A percentile compares a stretch with the other conserved stretches of the same genome.
Conservation (phyloP, 1,140 invertebrate genomes). For the Samia ricini region DNA sequence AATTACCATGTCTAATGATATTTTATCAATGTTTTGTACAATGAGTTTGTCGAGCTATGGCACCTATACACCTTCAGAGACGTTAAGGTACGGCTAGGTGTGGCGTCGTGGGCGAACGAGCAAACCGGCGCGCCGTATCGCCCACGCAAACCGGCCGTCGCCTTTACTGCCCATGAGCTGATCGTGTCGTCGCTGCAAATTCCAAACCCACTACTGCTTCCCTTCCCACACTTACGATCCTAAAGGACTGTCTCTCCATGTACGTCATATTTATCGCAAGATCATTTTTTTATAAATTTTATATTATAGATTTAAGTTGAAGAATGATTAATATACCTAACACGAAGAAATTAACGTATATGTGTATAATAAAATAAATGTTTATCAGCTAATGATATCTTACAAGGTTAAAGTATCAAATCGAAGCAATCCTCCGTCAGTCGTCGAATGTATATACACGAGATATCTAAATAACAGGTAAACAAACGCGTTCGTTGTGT, state of each 20-base stretch:
- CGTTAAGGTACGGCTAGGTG: constrained; percentile 54
- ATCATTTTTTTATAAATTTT: background rate
- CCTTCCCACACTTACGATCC: constrained; percentile 24
- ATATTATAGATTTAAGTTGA: too few relatives aligned
- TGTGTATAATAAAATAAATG: too few relatives aligned
- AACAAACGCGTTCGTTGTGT: background rate
- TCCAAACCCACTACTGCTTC: constrained; percentile 52
- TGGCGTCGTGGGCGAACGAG: constrained; percentile 57
- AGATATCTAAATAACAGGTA: background rate
- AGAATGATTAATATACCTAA: background rate
- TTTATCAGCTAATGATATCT: background rate
- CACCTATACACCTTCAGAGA: constrained; percentile 15
- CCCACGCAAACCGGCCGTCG: constrained; percentile 22
- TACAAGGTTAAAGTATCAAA: background rate
- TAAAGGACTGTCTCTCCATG: constrained; percentile 5
- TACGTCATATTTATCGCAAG: background rate
- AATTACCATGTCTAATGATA: background rate
- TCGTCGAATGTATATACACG: background rate
- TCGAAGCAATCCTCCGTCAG: background rate
- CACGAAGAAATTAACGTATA: background rate
- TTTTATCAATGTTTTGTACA: background rate
- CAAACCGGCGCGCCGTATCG: constrained; percentile 42
- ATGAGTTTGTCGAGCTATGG: background rate
- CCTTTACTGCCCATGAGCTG: constrained; percentile 9
- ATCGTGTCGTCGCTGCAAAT: constrained; percentile 48